Base-by-base conservation (phyloP, 1,140 invertebrate genomes). In the Trichonephila inaurata region DNA sequence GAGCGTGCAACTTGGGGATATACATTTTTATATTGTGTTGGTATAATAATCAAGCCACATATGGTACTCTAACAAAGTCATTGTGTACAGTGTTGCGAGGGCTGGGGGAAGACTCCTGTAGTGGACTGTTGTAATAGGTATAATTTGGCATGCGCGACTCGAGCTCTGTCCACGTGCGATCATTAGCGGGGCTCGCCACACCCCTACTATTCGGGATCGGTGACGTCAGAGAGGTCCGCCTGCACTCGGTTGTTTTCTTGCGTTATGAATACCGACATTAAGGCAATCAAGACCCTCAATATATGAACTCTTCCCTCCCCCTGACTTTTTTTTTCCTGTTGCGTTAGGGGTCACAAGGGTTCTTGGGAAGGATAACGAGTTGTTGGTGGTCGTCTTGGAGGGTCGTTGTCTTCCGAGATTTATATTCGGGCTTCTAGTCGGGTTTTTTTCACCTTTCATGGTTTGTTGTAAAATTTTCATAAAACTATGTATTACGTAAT, bases 141-240 rank as follows among this genome's bases (percentile, higher is more conserved):
- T 92, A 85, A 92, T 92, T 92, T 92, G 91, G 77, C 81, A 40
- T 92, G 91, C 82, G 89, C 77, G 89, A 91, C 89, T 83, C 72
- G n/a, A 83, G 40, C 62, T 85, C 21, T 86, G 91, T 92, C 91
- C 91, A 92, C 62, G 91, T 81, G 81, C 82, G 82, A 61, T 92
- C 91, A 92, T 92, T 92, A 92, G 91, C 82, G 62, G 77, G n/a
- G 40, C n/a, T 28, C 40, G 91, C 40, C 82, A 86, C 91, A 92
- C 91, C 81, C 82, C 91, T 86, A 62, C 91, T 69, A 91, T 91
- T 83, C 33, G 40, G 28, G 40, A 77, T 77, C 61, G 1, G 51
- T 92, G 91, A 86, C 82, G 90, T 91, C 72, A 91, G 40, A 44
- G 8, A 33, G 24, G 69, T 85, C 60, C 81, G 72, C 69, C 62